phyloP scores from a whole-genome alignment of 2,113 vertebrate genomes.

The western clawed frog (Xenopus tropicalis) region UCB_Xtro_10.0 CM004446.2:78265001-78265500 shows the following conservation, averaged over 20 bases:
- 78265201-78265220: conserved; percentile 55
- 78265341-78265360: conserved; percentile 53
- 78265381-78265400: conserved; percentile 36
- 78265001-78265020: too few relatives aligned
- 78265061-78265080: too few relatives aligned
- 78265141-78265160: conserved; percentile 55
- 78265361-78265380: conserved; percentile 54
- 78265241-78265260: conserved; percentile 61
- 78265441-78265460: too few relatives aligned
- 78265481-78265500: too few relatives aligned
- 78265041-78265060: too few relatives aligned
- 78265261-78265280: conserved; percentile 71
- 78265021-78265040: too few relatives aligned
- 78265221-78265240: conserved; percentile 63
- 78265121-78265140: conserved; percentile 43
- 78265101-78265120: too few relatives aligned
- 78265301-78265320: conserved; percentile 61
- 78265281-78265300: conserved; percentile 67
- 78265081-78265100: too few relatives aligned
- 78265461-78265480: too few relatives aligned
- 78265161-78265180: too few relatives aligned
- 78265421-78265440: too few relatives aligned
- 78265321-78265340: conserved; percentile 58
- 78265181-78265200: conserved; percentile 58
- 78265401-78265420: too few relatives aligned